Conservation (phyloP, 2,113 vertebrate species). For the Phocoena sinus region DNA sequence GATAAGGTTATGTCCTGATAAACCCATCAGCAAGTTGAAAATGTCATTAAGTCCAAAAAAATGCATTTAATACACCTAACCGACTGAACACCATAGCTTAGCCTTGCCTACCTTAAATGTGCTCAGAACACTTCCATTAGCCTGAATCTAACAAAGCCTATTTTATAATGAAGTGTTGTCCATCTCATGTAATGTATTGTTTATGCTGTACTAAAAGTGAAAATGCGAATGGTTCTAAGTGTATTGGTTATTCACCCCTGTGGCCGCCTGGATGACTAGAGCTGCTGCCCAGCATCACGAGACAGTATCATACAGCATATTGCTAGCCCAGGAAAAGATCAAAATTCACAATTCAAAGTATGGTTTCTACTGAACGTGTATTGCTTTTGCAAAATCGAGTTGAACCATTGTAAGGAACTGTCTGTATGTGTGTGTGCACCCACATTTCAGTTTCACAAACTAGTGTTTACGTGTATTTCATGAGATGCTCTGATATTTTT, state of each 20-base stretch:
- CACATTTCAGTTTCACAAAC: background rate
- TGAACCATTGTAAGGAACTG: background rate
- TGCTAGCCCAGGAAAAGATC: background rate
- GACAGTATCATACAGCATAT: background rate
- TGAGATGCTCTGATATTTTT: constrained; percentile 8
- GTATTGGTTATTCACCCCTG: background rate
- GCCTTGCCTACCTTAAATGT: background rate
- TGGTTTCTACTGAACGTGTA: background rate
- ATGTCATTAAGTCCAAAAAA: background rate
- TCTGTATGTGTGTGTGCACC: background rate
- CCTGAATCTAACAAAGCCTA: background rate
- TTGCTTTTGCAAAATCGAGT: background rate
- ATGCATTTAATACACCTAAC: background rate
- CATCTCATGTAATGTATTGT: background rate
- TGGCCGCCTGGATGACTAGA: background rate
- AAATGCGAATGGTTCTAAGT: background rate
- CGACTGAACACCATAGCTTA: background rate
- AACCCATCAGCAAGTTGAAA: background rate
- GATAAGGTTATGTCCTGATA: background rate
- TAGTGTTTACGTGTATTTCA: background rate
- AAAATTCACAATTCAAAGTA: background rate
- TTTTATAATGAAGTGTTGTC: background rate
- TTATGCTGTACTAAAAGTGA: background rate
- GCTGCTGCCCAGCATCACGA: background rate
- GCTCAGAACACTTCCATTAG: background rate